phyloP scores from a whole-genome alignment of 2,888 invertebrate species.

The Tenthredo livida region DNA sequence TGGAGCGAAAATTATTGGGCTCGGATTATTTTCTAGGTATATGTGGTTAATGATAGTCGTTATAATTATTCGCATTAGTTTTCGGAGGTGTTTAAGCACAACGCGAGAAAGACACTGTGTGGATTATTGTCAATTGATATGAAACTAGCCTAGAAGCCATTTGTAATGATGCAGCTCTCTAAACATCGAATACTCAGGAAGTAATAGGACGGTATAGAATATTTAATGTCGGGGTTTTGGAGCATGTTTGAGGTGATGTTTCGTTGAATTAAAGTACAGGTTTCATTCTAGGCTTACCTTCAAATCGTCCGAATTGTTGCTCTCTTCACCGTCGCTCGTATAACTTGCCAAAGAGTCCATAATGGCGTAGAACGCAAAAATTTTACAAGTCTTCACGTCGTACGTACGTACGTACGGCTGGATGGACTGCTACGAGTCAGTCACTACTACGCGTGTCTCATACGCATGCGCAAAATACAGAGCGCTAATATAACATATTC shows the following conservation, averaged over 20 bases:
- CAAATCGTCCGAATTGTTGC: slow-evolving; percentile 73
- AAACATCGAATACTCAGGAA: background rate
- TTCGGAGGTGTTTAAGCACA: background rate
- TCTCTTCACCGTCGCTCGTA: slow-evolving; percentile 88
- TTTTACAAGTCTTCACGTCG: background rate
- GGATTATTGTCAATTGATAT: background rate
- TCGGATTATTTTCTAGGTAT: background rate
- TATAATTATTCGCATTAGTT: background rate
- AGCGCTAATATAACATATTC: background rate
- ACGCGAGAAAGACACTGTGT: background rate
- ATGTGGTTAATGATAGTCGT: background rate
- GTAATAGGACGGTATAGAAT: background rate
- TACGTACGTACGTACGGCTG: background rate
- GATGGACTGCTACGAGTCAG: slow-evolving; percentile 6
- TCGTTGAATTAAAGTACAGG: background rate
- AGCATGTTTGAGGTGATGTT: background rate
- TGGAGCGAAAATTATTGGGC: background rate
- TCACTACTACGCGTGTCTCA: background rate
- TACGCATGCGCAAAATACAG: slow-evolving; percentile 29
- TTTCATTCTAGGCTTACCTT: slow-evolving; percentile 66
- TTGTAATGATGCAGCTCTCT: slow-evolving; percentile 50
- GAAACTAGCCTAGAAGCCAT: slow-evolving; percentile 52
- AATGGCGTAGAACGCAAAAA: slow-evolving; percentile 60
- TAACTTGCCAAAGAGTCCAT: slow-evolving; percentile 90
- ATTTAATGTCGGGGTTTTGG: background rate